Evolutionary conservation across 2,797 vertebrate species (phyloP).

Genomic region (Hydrolagus colliei): DNA sequence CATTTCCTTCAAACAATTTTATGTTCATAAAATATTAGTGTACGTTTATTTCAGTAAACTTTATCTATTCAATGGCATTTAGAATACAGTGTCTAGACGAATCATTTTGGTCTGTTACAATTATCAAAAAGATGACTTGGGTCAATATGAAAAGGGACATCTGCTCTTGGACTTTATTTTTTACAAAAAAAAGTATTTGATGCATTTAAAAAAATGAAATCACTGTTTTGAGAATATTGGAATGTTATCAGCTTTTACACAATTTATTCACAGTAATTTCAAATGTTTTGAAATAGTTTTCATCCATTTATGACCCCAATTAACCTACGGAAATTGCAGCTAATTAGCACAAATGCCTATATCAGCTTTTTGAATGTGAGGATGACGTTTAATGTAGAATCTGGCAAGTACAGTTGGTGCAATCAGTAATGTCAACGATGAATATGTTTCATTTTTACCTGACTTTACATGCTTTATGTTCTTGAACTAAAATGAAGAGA

Average conservation of each 20-base stretch:
- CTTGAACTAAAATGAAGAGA: neutral
- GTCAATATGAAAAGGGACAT: neutral
- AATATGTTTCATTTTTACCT: neutral
- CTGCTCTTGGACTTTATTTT: neutral
- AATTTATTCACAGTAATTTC: neutral
- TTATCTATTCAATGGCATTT: neutral
- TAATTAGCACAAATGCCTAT: constrained; percentile 4
- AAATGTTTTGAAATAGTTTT: constrained; percentile 11
- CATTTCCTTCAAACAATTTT: neutral
- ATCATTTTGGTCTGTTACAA: neutral
- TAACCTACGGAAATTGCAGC: constrained; percentile 6
- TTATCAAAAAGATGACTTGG: neutral
- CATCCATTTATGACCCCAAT: constrained; percentile 2
- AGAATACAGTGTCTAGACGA: neutral
- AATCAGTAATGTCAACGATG: neutral
- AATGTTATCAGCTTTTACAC: neutral
- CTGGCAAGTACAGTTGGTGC: neutral
- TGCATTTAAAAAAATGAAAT: too few relatives aligned
- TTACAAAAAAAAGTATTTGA: too few relatives aligned
- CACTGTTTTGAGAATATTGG: neutral
- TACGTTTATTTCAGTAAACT: neutral
- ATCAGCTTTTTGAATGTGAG: constrained; percentile 8
- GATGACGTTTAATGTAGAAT: neutral
- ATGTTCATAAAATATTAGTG: neutral
- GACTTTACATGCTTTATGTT: neutral